Evolutionary conservation across 30 jellyfish, hydroid and myxozoan species (phyloP).

Genomic region (Mastigias papua): DNA sequence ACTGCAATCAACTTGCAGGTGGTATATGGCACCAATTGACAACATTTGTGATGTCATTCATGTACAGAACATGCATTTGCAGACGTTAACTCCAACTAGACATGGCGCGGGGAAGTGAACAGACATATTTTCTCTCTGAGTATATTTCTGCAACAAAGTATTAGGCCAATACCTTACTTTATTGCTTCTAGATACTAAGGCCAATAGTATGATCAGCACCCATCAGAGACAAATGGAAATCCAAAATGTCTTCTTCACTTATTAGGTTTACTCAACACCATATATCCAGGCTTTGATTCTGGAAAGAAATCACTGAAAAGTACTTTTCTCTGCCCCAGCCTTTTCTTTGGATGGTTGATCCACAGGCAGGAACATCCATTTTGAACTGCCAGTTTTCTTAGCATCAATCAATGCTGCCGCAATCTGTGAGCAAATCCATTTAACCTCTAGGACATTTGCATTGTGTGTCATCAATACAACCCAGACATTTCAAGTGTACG

Average conservation of each 20-base stretch:
- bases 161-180: too few species aligned
- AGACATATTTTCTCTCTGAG: too few species aligned
- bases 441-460: conserved; percentile 55
- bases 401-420: conserved; percentile 52
- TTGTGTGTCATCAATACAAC: conserved; percentile 46
- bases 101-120: too few species aligned
- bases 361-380: conserved; percentile 53
- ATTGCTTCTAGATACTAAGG: too few species aligned
- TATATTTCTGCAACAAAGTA: too few species aligned
- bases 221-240: conserved; percentile 43
- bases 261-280: conserved; percentile 38
- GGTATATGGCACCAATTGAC: too few species aligned
- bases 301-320: conserved; percentile 51
- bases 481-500: conserved; percentile 21
- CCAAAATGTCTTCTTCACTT: conserved; percentile 46
- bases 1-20: too few species aligned
- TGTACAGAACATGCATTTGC: too few species aligned
- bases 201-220: conserved; percentile 43
- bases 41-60: too few species aligned
- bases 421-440: conserved; percentile 59
- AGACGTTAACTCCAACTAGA: too few species aligned
- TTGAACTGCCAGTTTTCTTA: conserved; percentile 35
- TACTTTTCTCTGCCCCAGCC: conserved; percentile 14
- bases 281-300: conserved; percentile 45
- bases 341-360: conserved; percentile 55